A percentile compares a stretch with the other conserved stretches of the same genome.
These are phyloP conservation scores for Rhinoderma darwinii DNA, from an alignment of 2,113 vertebrate genomes.

Conservation along the genomic window DNA sequence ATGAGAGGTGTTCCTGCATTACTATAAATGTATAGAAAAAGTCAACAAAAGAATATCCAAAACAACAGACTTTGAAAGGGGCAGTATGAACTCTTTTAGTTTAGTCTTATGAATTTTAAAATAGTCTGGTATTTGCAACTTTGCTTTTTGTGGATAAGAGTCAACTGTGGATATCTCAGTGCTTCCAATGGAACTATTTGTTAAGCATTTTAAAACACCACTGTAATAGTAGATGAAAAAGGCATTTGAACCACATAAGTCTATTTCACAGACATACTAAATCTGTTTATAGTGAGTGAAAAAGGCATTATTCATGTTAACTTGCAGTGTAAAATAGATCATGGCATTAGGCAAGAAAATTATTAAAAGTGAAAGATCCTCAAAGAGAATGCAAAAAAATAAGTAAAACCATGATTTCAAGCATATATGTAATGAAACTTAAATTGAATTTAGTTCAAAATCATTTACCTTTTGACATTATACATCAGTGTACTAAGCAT, in stretches of 20 bases:
- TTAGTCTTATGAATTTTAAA: background rate
- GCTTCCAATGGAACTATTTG: conserved; percentile 69
- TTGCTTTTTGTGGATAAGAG: conserved; percentile 61
- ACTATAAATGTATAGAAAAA: background rate
- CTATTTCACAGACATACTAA: conserved; percentile 63
- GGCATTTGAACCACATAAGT: conserved; percentile 60
- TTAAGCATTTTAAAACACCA: conserved; percentile 68
- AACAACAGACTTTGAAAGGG: background rate
- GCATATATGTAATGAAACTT: conserved; percentile 78
- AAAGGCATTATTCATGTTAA: conserved; percentile 62
- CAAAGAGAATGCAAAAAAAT: conserved; percentile 61
- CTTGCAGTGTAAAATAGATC: conserved; percentile 66
- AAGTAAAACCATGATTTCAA: conserved; percentile 65
- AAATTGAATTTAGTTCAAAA: conserved; percentile 84
- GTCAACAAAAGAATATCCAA: background rate
- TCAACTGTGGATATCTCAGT: conserved; percentile 69
- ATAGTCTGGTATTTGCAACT: background rate
- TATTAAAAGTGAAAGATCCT: conserved; percentile 73
- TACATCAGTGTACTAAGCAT: conserved; percentile 70
- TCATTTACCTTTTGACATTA: conserved; percentile 78
- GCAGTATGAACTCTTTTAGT: background rate
- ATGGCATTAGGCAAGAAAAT: conserved; percentile 66
- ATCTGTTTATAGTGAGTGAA: conserved; percentile 64
- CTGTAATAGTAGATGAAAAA: conserved; percentile 65
- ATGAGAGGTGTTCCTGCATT: too few species aligned